Evolutionary conservation across 2,888 invertebrate genomes (phyloP), one percentile per base, ranked within the genome.

Genomic region (Ichneumon xanthorius): DNA sequence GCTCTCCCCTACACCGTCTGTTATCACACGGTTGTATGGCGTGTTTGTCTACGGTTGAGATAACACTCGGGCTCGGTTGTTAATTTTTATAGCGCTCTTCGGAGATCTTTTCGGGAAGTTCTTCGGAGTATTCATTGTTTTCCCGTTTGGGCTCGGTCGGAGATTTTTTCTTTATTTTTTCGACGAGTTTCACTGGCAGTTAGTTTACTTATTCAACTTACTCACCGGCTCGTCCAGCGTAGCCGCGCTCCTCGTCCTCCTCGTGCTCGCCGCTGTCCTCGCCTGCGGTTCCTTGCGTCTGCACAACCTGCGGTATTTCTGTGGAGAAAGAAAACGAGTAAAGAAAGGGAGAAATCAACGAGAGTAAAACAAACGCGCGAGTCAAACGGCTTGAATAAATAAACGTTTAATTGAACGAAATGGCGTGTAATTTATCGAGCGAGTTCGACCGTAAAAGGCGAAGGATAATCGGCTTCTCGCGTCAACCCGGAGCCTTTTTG

Each of bases 251-350:
- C 94, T 96, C 90, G 94, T 96, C 93, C 94, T 96, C 94, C 88
- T 92, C 92, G 84, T 91, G 89, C 72, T 93, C 92, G 4, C 91
- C 91, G 84, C 92, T 93, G 88, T 94, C 93, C 79, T 94, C 94
- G 48, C 94, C 92, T 82, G 95, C 95, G 50, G 94, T 95, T 77
- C 95, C 95, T 93, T 95, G 95, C 87, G 95, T 96, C 67, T 96
- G 96, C 90, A 97, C 96, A 92, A 97, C 96, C 90, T 96, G 96
- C 67, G 97, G 97, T 90, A 97, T 97, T 94, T 97, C 97, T 97
- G 95, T 53, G 94, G 94, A 86, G 70, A 78, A 84, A 82, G 84
- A 85, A 85, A 81, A 53, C 53, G 50, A 87, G 83, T 67, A 19
- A 67, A n/a, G 3, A 30, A 77, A n/a, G 11, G 45, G 61, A 14